Evolutionary conservation across 2,797 vertebrate species (phyloP).

Genomic region (Eulemur mongoz): DNA sequence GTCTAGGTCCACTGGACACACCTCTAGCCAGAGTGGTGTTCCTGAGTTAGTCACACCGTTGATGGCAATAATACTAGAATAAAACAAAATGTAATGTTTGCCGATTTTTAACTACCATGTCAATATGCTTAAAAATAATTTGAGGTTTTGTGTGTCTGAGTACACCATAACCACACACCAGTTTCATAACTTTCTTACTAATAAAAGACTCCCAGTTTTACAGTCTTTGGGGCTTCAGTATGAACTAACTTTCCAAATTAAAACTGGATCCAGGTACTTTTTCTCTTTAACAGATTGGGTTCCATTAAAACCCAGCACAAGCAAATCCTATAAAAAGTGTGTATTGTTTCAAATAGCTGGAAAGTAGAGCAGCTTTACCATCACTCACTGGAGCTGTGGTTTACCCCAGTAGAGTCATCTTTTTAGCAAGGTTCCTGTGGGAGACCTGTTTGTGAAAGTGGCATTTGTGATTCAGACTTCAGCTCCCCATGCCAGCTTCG

Average conservation of each 20-base stretch:
- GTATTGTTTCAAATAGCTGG: background rate
- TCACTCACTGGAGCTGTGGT: background rate
- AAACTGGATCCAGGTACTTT: background rate
- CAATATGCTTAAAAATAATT: constrained; percentile 70
- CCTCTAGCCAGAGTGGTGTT: constrained; percentile 36
- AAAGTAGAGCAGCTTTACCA: background rate
- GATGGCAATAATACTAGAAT: constrained; percentile 29
- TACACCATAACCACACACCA: background rate
- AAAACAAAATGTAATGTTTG: constrained; percentile 73
- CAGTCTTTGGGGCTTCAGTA: background rate
- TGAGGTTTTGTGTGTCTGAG: constrained; percentile 42
- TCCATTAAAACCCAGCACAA: constrained; percentile 33
- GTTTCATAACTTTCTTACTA: constrained; percentile 19
- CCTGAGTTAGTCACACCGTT: constrained; percentile 64
- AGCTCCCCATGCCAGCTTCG: constrained; percentile 68
- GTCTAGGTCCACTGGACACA: constrained; percentile 59
- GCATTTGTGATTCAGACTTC: constrained; percentile 61
- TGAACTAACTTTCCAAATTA: constrained; percentile 61
- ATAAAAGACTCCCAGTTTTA: background rate
- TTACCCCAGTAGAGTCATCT: constrained; percentile 55
- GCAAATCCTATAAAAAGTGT: background rate
- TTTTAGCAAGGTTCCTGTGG: constrained; percentile 39
- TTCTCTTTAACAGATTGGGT: constrained; percentile 54
- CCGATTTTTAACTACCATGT: constrained; percentile 55
- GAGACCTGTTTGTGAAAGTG: constrained; percentile 68